Base-by-base conservation (phyloP, 2,888 invertebrate species). In the Scotopteryx bipunctaria region DNA sequence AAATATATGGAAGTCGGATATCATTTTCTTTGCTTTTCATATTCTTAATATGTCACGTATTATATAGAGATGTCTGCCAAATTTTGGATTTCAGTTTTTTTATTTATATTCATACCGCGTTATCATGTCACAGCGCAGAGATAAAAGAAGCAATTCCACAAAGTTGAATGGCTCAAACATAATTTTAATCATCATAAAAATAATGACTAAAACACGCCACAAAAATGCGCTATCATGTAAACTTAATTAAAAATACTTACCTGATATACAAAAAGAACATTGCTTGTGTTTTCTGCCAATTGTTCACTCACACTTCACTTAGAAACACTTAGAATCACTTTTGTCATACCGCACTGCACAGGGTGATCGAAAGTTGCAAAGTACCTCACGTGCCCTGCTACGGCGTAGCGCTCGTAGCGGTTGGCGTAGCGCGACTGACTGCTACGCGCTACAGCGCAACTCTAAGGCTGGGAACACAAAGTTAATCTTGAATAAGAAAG, bases 171-270 rank as follows among this genome's bases (percentile, higher is more conserved):
- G 25, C 25, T 25, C 29, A 31, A 48, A 37, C 29, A 40, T 37
- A 48, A 29, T 46, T 57, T 51, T 59, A 57, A 62, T 62, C 59
- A 50, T 19, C 59, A 62, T 62, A 59, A 59, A 61, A 50, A 54
- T 31, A 31, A 42, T 53, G 40, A 40, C 53, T n/a, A 38, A 23
- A 40, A 41, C 53, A 47, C 52, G 27, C 21, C 42, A 41, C 42
- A 53, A 60, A 59, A 63, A 47, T 41, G 43, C 52, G 53, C 57
- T 59, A 63, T 66, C 71, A 68, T 70, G 66, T 63, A 66, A 58
- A 64, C 69, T 74, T 81, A 79, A 83, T 84, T 81, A 85, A 81
- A 81, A 82, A 81, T 73, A 83, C 86, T 85, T 75, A 87, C 87
- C 87, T 86, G 87, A 66, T 72, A 79, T 85, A 83, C 78, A 71